Conservation (phyloP, 2,888 invertebrate genomes). For the Escarpia spicata region DNA sequence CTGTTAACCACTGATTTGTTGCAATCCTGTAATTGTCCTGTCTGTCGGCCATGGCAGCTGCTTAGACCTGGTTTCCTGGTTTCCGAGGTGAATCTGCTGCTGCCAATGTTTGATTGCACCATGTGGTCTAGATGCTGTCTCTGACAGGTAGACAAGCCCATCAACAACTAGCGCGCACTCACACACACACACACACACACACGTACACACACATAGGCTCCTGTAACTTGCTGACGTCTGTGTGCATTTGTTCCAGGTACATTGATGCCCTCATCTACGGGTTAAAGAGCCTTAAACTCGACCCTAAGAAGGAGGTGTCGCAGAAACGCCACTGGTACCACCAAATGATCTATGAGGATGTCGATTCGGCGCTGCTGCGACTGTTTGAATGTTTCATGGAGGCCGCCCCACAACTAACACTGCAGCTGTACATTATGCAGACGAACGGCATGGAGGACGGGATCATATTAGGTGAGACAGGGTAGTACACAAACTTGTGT, state of each 20-base stretch:
- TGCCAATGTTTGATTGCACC: not conserved
- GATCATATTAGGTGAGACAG: not conserved
- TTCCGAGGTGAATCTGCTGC: too few relatives aligned
- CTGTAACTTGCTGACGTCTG: not conserved
- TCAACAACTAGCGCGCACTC: not conserved
- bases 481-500: not conserved
- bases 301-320: slow-evolving; percentile 14
- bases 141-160: not conserved
- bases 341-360: slow-evolving; percentile 59
- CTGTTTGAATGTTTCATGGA: slow-evolving; percentile 78
- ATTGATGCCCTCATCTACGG: slow-evolving; percentile 26
- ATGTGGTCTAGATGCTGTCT: not conserved
- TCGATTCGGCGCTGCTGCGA: slow-evolving; percentile 75
- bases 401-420: slow-evolving; percentile 78
- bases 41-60: not conserved
- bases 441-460: slow-evolving; percentile 8
- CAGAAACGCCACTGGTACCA: slow-evolving; percentile 24
- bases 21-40: not conserved
- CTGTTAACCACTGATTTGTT: not conserved
- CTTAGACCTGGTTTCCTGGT: not conserved
- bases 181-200: not conserved
- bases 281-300: slow-evolving; percentile 14
- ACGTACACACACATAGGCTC: not conserved
- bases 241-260: not conserved
- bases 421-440: slow-evolving; percentile 76